Conservation (phyloP, 53 echinoderm and acorn worm genomes). For the Paracentrotus lividus region DNA sequence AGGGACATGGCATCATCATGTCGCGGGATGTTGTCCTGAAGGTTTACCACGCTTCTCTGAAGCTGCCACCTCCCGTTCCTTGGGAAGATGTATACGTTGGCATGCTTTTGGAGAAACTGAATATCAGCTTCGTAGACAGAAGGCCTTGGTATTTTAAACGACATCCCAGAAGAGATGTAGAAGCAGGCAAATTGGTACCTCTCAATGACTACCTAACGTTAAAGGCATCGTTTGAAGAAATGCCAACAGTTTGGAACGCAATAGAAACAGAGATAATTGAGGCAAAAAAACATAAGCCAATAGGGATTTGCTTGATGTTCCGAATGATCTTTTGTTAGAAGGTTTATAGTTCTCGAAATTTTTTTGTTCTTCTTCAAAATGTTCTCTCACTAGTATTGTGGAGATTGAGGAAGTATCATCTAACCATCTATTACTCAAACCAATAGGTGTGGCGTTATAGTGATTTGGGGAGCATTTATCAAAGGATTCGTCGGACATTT, state of each 20-base stretch:
- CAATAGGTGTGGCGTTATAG: no score
- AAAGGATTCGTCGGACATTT: no score
- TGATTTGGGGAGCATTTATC: no score
- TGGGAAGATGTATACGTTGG: constrained; percentile 9
- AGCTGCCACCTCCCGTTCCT: neutral
- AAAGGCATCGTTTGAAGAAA: neutral
- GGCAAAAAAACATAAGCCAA: no score
- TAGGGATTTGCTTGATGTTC: no score
- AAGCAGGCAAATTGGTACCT: neutral
- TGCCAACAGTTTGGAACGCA: neutral
- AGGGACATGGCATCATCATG: neutral
- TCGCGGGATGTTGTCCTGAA: neutral
- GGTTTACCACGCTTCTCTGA: neutral
- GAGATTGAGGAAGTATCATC: no score
- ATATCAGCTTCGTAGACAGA: neutral
- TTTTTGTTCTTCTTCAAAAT: no score
- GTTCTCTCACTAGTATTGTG: no score
- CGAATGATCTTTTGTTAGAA: no score
- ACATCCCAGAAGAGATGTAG: neutral
- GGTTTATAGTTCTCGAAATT: no score
- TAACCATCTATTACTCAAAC: no score
- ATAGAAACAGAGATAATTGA: neutral
- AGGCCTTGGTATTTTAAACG: neutral
- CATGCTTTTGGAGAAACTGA: neutral
- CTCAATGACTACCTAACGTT: neutral